Evolutionary conservation across 2,888 invertebrate genomes (phyloP).

Genomic region (Lasioglossum pauxillum): DNA sequence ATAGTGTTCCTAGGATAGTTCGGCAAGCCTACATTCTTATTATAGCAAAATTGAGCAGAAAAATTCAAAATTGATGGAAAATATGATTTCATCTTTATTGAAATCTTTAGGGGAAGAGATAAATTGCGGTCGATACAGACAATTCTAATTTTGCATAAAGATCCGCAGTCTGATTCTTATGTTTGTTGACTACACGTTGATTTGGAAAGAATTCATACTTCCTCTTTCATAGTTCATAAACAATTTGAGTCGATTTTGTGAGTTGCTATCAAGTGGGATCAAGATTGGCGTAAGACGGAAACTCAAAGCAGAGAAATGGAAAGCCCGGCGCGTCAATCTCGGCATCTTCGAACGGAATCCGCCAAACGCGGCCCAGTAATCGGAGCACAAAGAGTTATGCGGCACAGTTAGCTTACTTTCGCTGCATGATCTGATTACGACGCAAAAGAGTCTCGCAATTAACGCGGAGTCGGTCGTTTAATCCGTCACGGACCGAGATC

Average conservation of each 20-base stretch:
- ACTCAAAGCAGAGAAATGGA: neutral
- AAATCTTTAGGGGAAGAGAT: too few species aligned
- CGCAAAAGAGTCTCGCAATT: conserved; percentile 18
- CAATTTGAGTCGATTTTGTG: neutral
- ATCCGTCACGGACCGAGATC: neutral
- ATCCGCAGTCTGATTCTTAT: too few species aligned
- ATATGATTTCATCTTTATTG: too few species aligned
- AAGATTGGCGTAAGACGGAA: neutral
- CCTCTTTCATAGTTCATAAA: too few species aligned
- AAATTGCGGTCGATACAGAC: too few species aligned
- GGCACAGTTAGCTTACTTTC: conserved; percentile 46
- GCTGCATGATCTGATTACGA: conserved; percentile 51
- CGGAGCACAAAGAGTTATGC: conserved; percentile 12
- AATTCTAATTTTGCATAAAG: too few species aligned
- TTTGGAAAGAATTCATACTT: neutral
- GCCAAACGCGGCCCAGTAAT: conserved; percentile 3
- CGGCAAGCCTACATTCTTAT: neutral
- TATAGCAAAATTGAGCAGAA: too few species aligned
- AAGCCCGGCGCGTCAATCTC: neutral
- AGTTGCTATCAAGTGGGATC: neutral
- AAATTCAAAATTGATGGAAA: too few species aligned
- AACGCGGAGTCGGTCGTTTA: conserved; percentile 7
- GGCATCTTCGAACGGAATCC: neutral
- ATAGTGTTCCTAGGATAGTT: neutral
- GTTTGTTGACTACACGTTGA: neutral